Conservation (phyloP, 1,140 invertebrate genomes). For the Hyposmocoma kahamanoa region DNA sequence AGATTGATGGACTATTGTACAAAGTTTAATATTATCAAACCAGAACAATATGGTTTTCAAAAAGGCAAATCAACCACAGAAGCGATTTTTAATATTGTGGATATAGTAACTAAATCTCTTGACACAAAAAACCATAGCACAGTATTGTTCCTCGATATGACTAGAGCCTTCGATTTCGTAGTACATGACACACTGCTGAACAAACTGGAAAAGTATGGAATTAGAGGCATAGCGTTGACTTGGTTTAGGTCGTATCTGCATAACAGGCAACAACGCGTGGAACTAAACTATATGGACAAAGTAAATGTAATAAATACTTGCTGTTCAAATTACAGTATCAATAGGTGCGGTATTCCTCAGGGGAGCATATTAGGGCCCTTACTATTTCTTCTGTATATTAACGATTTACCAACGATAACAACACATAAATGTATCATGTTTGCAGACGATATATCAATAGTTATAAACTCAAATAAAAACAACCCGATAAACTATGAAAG, state of each 20-base stretch:
- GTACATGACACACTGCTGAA: neutral
- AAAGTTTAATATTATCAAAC: neutral
- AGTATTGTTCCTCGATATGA: neutral
- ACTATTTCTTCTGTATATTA: slow-evolving; percentile 3
- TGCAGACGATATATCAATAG: slow-evolving; percentile 5
- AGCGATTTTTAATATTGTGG: neutral
- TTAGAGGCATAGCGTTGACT: slow-evolving; percentile 4
- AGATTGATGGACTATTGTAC: neutral
- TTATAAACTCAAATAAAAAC: slow-evolving; percentile 1
- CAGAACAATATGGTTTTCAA: neutral
- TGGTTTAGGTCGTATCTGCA: slow-evolving; percentile 5
- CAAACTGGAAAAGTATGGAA: slow-evolving; percentile 8
- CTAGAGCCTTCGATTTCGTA: neutral
- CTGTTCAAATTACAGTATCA: neutral
- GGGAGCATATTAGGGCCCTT: slow-evolving; percentile 3
- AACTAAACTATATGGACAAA: slow-evolving; percentile 1
- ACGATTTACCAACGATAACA: neutral
- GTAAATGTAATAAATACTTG: neutral
- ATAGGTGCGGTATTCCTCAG: slow-evolving; percentile 4
- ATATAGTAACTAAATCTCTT: neutral
- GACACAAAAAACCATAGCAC: neutral
- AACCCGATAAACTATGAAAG: neutral
- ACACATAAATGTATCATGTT: slow-evolving; percentile 3
- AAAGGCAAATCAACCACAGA: neutral
- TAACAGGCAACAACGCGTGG: neutral